These are phyloP conservation scores for Nannoperca obscura DNA, from an alignment of 2,797 vertebrate genomes.

Conservation along the genomic window DNA sequence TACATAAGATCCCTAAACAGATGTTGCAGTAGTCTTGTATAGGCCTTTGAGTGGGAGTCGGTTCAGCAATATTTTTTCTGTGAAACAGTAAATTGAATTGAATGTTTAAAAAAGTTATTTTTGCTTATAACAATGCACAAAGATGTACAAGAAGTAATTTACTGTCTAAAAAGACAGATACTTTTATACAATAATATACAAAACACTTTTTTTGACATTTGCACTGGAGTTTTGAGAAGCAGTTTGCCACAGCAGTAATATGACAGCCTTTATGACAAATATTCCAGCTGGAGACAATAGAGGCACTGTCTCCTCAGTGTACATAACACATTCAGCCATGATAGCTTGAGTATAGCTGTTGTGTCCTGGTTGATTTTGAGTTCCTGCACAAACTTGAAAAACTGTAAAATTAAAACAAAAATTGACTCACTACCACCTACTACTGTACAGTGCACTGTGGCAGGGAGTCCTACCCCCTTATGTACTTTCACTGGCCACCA, in stretches of 20 bases:
- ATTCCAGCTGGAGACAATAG: not conserved
- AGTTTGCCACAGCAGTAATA: too few species aligned
- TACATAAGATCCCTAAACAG: not conserved
- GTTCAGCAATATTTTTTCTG: not conserved
- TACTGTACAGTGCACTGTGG: slow-evolving; percentile 8
- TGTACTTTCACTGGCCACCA: slow-evolving; percentile 11
- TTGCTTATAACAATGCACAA: too few species aligned
- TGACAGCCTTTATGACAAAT: not conserved
- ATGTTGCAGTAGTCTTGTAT: not conserved
- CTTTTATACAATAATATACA: too few species aligned
- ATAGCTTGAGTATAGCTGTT: not conserved
- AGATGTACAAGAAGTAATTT: too few species aligned
- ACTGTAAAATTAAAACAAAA: slow-evolving; percentile 6
- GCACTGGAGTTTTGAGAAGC: not conserved
- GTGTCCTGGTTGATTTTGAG: slow-evolving; percentile 10
- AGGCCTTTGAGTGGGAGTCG: not conserved
- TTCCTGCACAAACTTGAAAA: not conserved
- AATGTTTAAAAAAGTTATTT: too few species aligned
- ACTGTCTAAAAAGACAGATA: too few species aligned
- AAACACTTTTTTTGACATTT: not conserved
- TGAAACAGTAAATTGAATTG: not conserved
- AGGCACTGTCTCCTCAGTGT: too few species aligned
- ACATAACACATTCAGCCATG: not conserved
- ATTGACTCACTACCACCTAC: slow-evolving; percentile 18
- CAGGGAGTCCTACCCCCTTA: slow-evolving; percentile 1